These are phyloP conservation scores for Temnothorax nylanderi DNA, from an alignment of 1,140 invertebrate species.

Conservation along the genomic window DNA sequence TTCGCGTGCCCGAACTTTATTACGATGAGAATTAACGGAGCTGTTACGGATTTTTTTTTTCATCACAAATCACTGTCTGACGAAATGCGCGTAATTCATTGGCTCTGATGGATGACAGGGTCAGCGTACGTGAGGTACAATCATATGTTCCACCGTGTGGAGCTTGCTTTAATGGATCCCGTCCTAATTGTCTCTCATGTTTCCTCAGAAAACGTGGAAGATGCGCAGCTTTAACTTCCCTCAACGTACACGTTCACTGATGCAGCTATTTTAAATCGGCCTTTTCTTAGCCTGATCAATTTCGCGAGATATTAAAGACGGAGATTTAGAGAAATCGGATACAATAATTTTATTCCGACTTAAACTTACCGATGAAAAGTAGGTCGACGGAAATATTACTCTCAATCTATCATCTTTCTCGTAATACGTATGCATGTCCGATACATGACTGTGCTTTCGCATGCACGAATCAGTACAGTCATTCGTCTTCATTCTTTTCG, in stretches of 20 bases:
- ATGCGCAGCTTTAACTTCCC: not conserved
- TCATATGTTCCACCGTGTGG: not conserved
- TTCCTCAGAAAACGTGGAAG: not conserved
- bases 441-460: not conserved
- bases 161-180: not conserved
- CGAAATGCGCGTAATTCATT: constrained; percentile 23
- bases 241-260: not conserved
- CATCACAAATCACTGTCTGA: constrained; percentile 40
- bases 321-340: not conserved
- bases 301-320: not conserved
- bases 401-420: constrained; percentile 62
- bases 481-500: constrained; percentile 61
- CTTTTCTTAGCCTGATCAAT: not conserved
- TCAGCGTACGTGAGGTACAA: not conserved
- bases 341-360: not conserved
- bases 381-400: constrained; percentile 54
- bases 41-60: constrained; percentile 15
- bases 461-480: constrained; percentile 42
- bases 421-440: not conserved
- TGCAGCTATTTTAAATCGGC: not conserved
- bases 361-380: not conserved
- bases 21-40: constrained; percentile 19
- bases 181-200: constrained; percentile 31
- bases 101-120: constrained; percentile 17
- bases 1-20: constrained; percentile 40